phyloP scores from a whole-genome alignment of 2,113 vertebrate genomes.

The Oncorhynchus kisutch region DNA sequence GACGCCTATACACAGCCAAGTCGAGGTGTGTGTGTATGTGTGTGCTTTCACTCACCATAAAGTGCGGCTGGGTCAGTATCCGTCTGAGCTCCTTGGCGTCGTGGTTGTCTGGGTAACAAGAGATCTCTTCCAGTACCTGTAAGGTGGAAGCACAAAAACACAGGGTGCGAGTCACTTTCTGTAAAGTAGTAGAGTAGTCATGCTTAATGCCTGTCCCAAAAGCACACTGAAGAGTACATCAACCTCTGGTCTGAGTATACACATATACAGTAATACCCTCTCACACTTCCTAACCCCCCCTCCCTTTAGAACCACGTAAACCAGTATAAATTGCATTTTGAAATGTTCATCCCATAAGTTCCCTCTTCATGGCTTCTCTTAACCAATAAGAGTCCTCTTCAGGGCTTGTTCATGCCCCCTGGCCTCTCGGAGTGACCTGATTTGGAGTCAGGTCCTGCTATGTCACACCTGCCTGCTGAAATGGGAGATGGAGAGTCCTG shows the following conservation, averaged over 20 bases:
- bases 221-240: too few relatives aligned
- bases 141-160: conserved; percentile 32
- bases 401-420: neutral
- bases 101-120: conserved; percentile 94
- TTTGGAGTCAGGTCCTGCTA: conserved; percentile 56
- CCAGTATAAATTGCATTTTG: neutral
- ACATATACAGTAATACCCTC: neutral
- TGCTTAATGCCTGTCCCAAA: neutral
- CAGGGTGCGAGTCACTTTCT: neutral
- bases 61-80: conserved; percentile 98
- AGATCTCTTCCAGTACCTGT: conserved; percentile 98
- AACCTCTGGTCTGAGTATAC: neutral
- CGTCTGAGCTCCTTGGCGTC: conserved; percentile 95
- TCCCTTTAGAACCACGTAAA: conserved; percentile 4
- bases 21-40: too few relatives aligned
- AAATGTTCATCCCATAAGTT: conserved; percentile 26
- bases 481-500: conserved; percentile 42
- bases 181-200: neutral
- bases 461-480: conserved; percentile 64
- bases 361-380: conserved; percentile 2
- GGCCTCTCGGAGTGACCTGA: conserved; percentile 15
- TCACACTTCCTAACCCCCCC: conserved; percentile 17
- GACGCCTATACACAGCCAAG: too few relatives aligned
- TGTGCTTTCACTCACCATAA: conserved; percentile 85
- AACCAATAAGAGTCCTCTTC: conserved; percentile 33